Base-by-base conservation (phyloP, 2,888 invertebrate species). In the Nomada fabriciana region DNA sequence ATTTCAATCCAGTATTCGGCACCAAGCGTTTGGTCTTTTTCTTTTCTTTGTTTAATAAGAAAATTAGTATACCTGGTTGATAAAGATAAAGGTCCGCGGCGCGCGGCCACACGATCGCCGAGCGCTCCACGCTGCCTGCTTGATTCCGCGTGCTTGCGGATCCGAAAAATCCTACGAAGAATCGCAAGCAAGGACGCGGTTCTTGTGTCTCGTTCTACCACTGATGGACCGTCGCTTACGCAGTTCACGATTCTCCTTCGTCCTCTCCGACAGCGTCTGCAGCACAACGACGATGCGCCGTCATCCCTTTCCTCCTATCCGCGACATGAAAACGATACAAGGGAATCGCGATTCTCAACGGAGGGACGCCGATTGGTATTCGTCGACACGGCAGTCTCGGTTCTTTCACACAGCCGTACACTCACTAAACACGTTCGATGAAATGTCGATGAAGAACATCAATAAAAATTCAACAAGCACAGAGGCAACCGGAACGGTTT, bases 111-210 rank as follows among this genome's bases (percentile, higher is more conserved):
- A 92, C 87, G 84, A 93, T 91, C 93, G 91, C 90, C 89, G 93
- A 91, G 91, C 90, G 92, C 93, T 93, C 93, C 93, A 93, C 93
- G 92, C 92, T 93, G 93, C 90, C 90, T 91, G 90, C 83, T 91
- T 91, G 82, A 89, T 89, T 93, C 92, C 93, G 93, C 92, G 91
- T 90, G 84, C 86, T 85, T 89, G 93, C 93, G 92, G 92, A 92
- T 91, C 88, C 90, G 81, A 76, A 67, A 85, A 59, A 86, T 87
- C 88, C 90, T 81, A 86, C 86, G 87, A 90, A 88, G 88, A 86
- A 86, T 83, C 80, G 77, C 79, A 63, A 86, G 72, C 82, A 75
- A 80, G 84, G 70, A 88, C 60, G 63, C 73, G 75, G 50, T 71
- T 75, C 74, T 69, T 77, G 71, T 70, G 64, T 61, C 73, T 53